These are phyloP conservation scores for Hippolais icterina DNA, from an alignment of 2,113 vertebrate genomes.

Conservation along the genomic window DNA sequence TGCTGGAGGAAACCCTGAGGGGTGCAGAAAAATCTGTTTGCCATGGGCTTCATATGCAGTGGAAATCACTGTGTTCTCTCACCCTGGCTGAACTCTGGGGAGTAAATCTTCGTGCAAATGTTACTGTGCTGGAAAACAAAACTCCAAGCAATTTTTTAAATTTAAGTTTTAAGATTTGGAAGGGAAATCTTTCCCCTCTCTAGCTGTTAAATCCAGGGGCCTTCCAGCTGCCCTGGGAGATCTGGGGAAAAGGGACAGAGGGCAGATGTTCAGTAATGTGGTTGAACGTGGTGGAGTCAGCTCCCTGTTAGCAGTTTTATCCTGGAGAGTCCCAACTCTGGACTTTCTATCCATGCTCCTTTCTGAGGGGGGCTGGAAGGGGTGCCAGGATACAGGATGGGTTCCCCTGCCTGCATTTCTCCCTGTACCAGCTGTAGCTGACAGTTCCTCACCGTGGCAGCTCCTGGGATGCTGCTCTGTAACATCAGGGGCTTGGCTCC, in stretches of 20 bases:
- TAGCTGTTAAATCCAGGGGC: neutral
- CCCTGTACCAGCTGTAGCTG: neutral
- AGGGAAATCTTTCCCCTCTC: neutral
- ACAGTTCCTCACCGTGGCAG: rapidly evolving
- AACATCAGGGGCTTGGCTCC: neutral
- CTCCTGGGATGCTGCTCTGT: neutral
- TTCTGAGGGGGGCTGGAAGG: neutral
- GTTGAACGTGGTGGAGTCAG: neutral
- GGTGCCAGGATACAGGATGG: rapidly evolving
- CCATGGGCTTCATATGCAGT: rapidly evolving
- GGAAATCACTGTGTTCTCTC: neutral
- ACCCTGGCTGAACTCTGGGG: neutral
- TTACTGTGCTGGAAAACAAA: neutral
- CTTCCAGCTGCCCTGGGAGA: neutral
- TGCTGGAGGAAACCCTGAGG: neutral
- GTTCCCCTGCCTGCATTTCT: neutral
- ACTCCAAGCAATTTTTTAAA: neutral
- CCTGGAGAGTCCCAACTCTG: neutral
- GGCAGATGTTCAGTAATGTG: neutral
- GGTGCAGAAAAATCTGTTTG: neutral
- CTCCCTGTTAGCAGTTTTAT: neutral
- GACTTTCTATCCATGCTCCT: neutral
- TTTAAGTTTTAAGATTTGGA: neutral
- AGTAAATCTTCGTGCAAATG: neutral
- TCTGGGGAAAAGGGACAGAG: neutral